Percentiles rank a stretch among this genome's conserved stretches.
These are phyloP conservation scores for Ephydatia muelleri DNA, from an alignment of 37 sponge, comb jelly and placozoan species.

Conservation along the genomic window DNA sequence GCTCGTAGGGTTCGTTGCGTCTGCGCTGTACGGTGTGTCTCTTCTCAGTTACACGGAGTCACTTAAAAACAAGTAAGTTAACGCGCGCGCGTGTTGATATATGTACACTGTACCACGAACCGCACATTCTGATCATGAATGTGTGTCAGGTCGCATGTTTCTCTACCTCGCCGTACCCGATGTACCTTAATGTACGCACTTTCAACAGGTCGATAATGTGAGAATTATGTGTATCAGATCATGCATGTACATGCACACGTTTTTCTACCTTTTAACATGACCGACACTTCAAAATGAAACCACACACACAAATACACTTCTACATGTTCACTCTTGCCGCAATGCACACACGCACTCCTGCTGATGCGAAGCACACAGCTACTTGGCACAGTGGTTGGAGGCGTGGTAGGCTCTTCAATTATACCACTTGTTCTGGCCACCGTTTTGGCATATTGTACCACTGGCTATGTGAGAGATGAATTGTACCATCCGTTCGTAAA, in stretches of 20 bases:
- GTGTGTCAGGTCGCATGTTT: no score
- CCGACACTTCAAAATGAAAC: neutral
- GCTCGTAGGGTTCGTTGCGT: slow-evolving; percentile 58
- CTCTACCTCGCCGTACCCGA: no score
- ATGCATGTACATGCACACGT: no score
- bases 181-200: no score
- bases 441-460: slow-evolving; percentile 65
- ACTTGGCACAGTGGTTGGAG: slow-evolving; percentile 46
- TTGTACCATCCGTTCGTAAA: slow-evolving; percentile 57
- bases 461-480: slow-evolving; percentile 76
- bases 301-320: slow-evolving; percentile 27
- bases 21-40: slow-evolving; percentile 54
- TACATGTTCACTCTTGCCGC: neutral
- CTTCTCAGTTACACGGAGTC: slow-evolving; percentile 4
- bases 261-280: neutral
- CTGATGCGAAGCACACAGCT: slow-evolving; percentile 10
- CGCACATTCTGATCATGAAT: no score
- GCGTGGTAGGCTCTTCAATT: slow-evolving; percentile 37
- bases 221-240: no score
- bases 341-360: neutral
- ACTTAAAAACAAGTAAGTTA: slow-evolving; percentile 54
- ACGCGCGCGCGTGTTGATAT: no score
- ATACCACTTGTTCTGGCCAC: slow-evolving; percentile 50
- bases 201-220: no score
- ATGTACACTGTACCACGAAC: no score